Percentiles rank a stretch among this genome's conserved stretches.
These are phyloP conservation scores for Seriola rivoliana DNA, from an alignment of 2,113 vertebrate species.

Conservation along the genomic window DNA sequence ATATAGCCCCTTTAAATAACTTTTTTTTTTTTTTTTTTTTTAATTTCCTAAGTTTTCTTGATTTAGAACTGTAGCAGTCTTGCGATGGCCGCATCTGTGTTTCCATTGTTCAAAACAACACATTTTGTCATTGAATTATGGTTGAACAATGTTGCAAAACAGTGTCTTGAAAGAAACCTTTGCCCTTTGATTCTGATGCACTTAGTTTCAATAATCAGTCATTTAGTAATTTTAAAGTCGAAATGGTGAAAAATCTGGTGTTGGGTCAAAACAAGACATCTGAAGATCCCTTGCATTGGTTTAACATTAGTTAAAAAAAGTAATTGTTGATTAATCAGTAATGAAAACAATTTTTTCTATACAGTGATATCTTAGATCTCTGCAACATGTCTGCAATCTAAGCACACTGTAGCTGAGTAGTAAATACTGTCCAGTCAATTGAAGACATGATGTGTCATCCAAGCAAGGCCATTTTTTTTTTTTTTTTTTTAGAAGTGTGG, in stretches of 20 bases:
- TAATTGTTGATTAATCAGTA: not conserved
- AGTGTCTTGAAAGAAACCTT: not conserved
- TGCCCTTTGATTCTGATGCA: too few relatives aligned
- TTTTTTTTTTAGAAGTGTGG: not conserved
- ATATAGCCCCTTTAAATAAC: too few relatives aligned
- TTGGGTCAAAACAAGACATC: not conserved
- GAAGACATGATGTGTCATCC: not conserved
- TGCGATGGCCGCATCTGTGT: conserved; percentile 8
- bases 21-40: not conserved
- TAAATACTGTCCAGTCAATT: not conserved
- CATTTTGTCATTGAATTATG: conserved; percentile 17
- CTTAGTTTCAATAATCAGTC: too few relatives aligned
- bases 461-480: not conserved
- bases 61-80: not conserved
- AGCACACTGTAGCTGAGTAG: not conserved
- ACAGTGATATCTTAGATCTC: not conserved
- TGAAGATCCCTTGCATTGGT: not conserved
- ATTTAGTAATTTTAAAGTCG: too few relatives aligned
- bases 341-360: not conserved
- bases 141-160: not conserved
- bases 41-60: not conserved
- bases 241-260: not conserved
- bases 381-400: not conserved
- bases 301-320: not conserved
- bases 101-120: conserved; percentile 21